Conservation (phyloP, 2,113 vertebrate genomes). For the Uria aalge region DNA sequence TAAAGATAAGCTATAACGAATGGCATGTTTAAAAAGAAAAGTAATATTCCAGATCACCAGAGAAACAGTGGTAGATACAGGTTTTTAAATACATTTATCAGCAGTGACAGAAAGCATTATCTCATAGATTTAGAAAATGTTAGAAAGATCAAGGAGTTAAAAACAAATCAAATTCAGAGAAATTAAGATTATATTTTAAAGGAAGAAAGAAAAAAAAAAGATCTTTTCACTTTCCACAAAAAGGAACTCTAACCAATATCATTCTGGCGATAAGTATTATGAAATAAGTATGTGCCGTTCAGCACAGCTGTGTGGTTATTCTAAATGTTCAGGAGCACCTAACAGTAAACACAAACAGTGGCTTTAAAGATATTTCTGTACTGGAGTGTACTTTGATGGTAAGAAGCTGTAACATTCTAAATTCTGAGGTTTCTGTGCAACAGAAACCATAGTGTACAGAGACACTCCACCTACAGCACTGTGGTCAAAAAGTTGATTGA, state of each 20-base stretch:
- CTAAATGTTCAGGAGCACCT: constrained; percentile 37
- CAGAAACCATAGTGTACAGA: constrained; percentile 69
- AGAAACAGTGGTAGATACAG: constrained; percentile 49
- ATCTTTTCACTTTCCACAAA: constrained; percentile 40
- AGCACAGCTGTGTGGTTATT: constrained; percentile 45
- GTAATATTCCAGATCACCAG: constrained; percentile 29
- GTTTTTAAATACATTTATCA: constrained; percentile 37
- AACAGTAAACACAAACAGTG: constrained; percentile 65
- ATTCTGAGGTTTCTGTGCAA: constrained; percentile 69
- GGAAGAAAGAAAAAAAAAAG: neutral
- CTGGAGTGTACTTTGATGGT: constrained; percentile 55
- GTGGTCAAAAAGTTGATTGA: constrained; percentile 68
- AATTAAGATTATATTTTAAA: constrained; percentile 54
- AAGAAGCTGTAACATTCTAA: constrained; percentile 61
- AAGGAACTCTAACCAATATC: constrained; percentile 25
- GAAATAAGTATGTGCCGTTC: constrained; percentile 46
- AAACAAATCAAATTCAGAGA: constrained; percentile 52
- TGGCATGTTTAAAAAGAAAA: constrained; percentile 53
- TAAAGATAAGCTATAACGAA: constrained; percentile 15
- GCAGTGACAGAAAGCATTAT: constrained; percentile 38
- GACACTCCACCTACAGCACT: constrained; percentile 47
- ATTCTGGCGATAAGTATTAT: constrained; percentile 38
- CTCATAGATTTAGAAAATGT: constrained; percentile 44
- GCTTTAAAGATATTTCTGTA: constrained; percentile 66
- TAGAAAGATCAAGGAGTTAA: constrained; percentile 47